phyloP scores from a whole-genome alignment of 1,140 invertebrate species.

The Trachelipus rathkii region DNA sequence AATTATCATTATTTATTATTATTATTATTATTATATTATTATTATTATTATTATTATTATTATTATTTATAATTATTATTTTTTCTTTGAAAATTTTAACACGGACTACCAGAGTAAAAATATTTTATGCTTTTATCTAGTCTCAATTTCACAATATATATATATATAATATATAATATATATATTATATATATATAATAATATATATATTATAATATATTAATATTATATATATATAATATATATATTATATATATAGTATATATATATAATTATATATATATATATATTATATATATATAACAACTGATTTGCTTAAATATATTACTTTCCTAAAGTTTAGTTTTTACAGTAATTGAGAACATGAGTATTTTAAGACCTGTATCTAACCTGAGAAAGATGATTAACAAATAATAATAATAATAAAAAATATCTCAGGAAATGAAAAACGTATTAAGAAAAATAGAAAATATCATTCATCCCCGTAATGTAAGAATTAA shows the following conservation, averaged over 20 bases:
- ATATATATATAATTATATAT: neutral
- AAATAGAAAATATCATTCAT: no score
- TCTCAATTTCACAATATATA: neutral
- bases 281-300: neutral
- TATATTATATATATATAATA: neutral
- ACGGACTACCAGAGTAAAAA: neutral
- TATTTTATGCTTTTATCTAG: neutral
- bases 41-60: no score
- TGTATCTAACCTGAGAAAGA: no score
- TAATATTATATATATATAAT: slow-evolving; percentile 2
- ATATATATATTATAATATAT: neutral
- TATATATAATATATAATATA: neutral
- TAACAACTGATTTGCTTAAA: neutral
- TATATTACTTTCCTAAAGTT: neutral
- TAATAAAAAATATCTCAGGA: no score
- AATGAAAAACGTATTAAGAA: no score
- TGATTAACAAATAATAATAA: neutral
- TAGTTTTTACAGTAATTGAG: no score
- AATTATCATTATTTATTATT: no score
- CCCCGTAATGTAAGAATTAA: no score
- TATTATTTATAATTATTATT: no score
- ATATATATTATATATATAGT: neutral
- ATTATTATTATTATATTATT: no score
- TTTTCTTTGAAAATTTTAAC: no score
- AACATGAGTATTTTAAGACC: no score